Evolutionary conservation across 2,888 invertebrate species (phyloP).

Genomic region (Diaphora mendica): DNA sequence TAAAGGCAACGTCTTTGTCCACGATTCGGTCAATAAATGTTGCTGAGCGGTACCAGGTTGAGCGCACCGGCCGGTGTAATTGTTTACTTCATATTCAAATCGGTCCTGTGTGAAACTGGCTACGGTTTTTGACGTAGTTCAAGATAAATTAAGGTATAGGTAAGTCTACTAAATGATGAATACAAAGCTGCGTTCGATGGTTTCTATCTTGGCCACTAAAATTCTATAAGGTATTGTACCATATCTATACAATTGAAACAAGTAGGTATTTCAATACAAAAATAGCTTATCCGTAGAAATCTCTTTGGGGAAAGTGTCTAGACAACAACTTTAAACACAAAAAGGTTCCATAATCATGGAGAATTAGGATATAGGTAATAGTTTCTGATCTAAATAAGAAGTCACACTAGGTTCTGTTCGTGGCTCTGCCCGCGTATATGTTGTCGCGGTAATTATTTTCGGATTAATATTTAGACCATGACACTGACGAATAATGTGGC

Average conservation of each 20-base stretch:
- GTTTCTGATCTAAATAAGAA: too few species aligned
- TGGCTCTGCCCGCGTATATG: too few species aligned
- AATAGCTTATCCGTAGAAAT: neutral
- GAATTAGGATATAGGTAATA: too few species aligned
- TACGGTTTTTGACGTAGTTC: constrained; percentile 5
- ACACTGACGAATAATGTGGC: too few species aligned
- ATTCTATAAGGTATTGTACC: too few species aligned
- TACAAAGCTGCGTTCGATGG: neutral
- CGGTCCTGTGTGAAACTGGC: constrained; percentile 44
- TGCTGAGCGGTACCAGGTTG: constrained; percentile 55
- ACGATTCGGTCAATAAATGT: constrained; percentile 75
- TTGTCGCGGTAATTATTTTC: too few species aligned
- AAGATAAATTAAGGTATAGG: neutral
- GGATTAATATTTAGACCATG: too few species aligned
- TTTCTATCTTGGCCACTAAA: neutral
- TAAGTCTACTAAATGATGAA: neutral
- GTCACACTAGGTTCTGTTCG: too few species aligned
- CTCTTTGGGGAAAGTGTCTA: neutral
- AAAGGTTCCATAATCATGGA: too few species aligned
- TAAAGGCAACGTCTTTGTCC: constrained; percentile 81
- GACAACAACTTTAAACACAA: too few species aligned
- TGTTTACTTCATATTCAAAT: constrained; percentile 52
- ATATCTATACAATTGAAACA: neutral
- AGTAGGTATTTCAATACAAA: too few species aligned
- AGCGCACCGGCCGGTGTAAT: constrained; percentile 32